phyloP scores from a whole-genome alignment of 1,140 invertebrate genomes.

The Leucophenga varia region DNA sequence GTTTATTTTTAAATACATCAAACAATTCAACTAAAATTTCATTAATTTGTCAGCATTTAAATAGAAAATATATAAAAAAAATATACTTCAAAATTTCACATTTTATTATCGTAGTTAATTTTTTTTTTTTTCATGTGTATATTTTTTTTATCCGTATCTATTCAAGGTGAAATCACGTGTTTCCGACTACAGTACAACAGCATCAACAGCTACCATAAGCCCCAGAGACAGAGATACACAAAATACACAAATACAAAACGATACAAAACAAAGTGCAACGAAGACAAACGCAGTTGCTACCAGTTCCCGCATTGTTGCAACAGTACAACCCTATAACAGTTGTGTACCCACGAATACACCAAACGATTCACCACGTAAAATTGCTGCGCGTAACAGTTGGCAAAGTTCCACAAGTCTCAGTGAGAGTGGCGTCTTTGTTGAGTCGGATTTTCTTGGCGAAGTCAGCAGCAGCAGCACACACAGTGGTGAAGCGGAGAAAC shows the following conservation, averaged over 20 bases:
- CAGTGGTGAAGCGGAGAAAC: conserved; percentile 58
- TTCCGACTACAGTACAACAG: conserved; percentile 17
- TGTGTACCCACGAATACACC: conserved; percentile 33
- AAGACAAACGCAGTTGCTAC: neutral
- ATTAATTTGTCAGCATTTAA: too few relatives aligned
- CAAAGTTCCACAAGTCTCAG: conserved; percentile 59
- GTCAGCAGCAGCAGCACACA: too few relatives aligned
- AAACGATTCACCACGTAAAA: conserved; percentile 16
- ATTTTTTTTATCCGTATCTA: too few relatives aligned
- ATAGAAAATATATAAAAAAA: too few relatives aligned
- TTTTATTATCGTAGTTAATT: too few relatives aligned
- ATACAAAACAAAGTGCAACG: neutral
- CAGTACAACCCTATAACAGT: conserved; percentile 50
- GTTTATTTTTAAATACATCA: too few relatives aligned
- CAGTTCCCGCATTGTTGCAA: conserved; percentile 40
- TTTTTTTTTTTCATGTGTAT: too few relatives aligned
- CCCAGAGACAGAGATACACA: too few relatives aligned
- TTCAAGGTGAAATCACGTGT: conserved; percentile 34
- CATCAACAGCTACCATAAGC: conserved; percentile 14
- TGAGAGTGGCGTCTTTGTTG: conserved; percentile 69
- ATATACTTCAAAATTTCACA: too few relatives aligned
- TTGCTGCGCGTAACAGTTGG: conserved; percentile 24
- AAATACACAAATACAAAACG: neutral
- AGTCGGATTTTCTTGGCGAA: conserved; percentile 35
- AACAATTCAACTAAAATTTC: too few relatives aligned